Evolutionary conservation across 2,888 invertebrate species (phyloP).

Genomic region (Dryocosmus kuriphilus): DNA sequence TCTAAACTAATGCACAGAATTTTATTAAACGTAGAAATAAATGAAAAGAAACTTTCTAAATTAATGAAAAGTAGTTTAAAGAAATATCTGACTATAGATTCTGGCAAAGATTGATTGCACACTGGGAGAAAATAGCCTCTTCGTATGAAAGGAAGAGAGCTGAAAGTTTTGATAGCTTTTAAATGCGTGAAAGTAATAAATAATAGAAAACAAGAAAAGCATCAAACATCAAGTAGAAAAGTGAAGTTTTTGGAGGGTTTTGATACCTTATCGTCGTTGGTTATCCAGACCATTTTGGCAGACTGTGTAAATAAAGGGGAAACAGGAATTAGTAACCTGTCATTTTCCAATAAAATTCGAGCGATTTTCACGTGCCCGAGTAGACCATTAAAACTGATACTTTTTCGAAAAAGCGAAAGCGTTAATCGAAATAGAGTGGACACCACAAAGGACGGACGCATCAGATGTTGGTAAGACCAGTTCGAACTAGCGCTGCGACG

Average conservation of each 20-base stretch:
- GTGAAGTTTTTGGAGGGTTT: slow-evolving; percentile 46
- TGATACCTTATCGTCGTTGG: slow-evolving; percentile 75
- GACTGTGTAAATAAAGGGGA: slow-evolving; percentile 76
- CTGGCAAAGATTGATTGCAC: neutral
- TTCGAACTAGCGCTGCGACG: slow-evolving; percentile 9
- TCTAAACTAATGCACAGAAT: neutral
- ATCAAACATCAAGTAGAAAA: slow-evolving; percentile 47
- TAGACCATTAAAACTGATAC: neutral
- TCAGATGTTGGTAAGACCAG: slow-evolving; percentile 4
- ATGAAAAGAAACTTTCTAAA: too few species aligned
- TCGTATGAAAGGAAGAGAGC: neutral
- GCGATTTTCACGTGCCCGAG: neutral
- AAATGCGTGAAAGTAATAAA: slow-evolving; percentile 39
- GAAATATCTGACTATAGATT: neutral
- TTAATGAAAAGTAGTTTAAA: too few species aligned
- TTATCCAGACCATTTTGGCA: slow-evolving; percentile 76
- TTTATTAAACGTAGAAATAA: neutral
- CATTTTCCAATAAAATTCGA: neutral
- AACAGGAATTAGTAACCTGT: slow-evolving; percentile 69
- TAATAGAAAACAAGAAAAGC: slow-evolving; percentile 41
- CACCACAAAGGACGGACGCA: neutral
- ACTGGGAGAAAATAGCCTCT: neutral
- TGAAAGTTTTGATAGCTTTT: neutral
- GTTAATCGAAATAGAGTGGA: slow-evolving; percentile 1
- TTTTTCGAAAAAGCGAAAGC: slow-evolving; percentile 1